phyloP scores from a whole-genome alignment of 1,140 invertebrate species.

The Spodoptera litura region DNA sequence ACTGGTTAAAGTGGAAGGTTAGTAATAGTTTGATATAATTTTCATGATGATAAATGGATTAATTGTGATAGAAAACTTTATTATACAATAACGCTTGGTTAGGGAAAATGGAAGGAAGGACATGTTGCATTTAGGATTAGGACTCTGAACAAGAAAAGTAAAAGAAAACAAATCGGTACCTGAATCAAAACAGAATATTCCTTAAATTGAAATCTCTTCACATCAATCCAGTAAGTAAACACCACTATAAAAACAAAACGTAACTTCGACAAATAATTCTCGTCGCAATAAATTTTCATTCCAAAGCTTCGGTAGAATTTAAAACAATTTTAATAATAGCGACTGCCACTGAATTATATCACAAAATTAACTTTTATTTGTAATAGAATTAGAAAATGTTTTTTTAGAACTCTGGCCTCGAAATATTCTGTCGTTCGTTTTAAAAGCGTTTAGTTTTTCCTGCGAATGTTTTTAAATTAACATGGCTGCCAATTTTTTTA shows the following conservation, averaged over 20 bases:
- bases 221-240: slow-evolving; percentile 43
- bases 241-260: slow-evolving; percentile 31
- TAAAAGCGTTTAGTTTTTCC: slow-evolving; percentile 4
- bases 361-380: not conserved
- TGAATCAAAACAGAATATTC: slow-evolving; percentile 15
- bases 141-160: too few species aligned
- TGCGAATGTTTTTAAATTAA: slow-evolving; percentile 24
- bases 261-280: slow-evolving; percentile 28
- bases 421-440: not conserved
- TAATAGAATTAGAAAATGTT: too few species aligned
- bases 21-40: too few species aligned
- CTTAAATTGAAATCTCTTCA: slow-evolving; percentile 14
- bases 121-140: too few species aligned
- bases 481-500: slow-evolving; percentile 30
- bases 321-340: not conserved
- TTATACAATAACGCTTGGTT: too few species aligned
- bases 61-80: too few species aligned
- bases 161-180: slow-evolving; percentile 1
- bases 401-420: not conserved
- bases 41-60: too few species aligned
- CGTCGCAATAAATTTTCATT: slow-evolving; percentile 22
- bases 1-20: too few species aligned
- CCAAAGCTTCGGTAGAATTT: not conserved
- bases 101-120: too few species aligned
- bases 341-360: not conserved